phyloP scores from a whole-genome alignment of 2,113 vertebrate species.

The Riparia riparia region DNA sequence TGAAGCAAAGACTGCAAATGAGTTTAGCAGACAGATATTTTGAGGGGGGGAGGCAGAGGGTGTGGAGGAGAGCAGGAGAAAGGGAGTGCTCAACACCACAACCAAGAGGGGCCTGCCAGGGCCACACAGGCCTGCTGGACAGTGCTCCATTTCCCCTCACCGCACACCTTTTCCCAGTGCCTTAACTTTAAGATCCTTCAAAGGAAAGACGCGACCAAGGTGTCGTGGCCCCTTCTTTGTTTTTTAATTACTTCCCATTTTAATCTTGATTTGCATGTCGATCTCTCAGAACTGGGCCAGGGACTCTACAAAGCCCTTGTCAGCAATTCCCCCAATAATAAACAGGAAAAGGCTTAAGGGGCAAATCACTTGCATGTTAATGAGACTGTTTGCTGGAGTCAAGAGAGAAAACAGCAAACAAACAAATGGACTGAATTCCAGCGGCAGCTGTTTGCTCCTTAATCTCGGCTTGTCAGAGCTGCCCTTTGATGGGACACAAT shows the following conservation, averaged over 20 bases:
- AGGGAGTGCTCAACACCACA: background rate
- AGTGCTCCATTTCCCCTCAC: background rate
- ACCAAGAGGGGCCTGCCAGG: background rate
- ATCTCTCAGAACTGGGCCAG: conserved; percentile 74
- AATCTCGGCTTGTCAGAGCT: conserved; percentile 89
- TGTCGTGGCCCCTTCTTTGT: conserved; percentile 64
- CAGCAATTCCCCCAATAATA: conserved; percentile 75
- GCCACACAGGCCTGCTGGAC: background rate
- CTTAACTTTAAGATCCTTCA: conserved; percentile 19
- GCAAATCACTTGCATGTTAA: conserved; percentile 77
- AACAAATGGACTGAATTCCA: conserved; percentile 78
- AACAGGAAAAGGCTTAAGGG: conserved; percentile 75
- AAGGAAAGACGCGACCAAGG: conserved; percentile 45
- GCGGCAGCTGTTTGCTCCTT: conserved; percentile 91
- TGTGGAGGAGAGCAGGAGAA: background rate
- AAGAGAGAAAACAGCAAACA: conserved; percentile 68
- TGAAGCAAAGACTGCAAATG: conserved; percentile 31
- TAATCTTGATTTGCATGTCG: conserved; percentile 73
- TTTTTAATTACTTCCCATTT: conserved; percentile 76
- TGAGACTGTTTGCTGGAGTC: conserved; percentile 75
- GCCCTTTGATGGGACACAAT: conserved; percentile 87
- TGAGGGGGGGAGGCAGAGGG: background rate
- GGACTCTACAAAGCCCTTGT: conserved; percentile 69
- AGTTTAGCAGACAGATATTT: conserved; percentile 45
- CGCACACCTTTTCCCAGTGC: background rate